These are phyloP conservation scores for Garra rufa DNA, from an alignment of 2,113 vertebrate genomes.

Conservation along the genomic window DNA sequence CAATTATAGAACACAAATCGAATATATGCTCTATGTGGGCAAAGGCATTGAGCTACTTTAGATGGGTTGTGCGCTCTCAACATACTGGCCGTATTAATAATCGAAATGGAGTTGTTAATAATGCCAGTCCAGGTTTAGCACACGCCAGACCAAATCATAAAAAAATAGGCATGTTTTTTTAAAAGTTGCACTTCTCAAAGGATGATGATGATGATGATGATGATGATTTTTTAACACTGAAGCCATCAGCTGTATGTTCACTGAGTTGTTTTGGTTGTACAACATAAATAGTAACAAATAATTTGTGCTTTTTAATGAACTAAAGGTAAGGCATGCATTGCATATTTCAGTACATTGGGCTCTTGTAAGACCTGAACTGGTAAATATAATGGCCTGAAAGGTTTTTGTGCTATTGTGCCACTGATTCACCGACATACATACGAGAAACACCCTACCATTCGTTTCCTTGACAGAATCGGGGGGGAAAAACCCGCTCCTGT, in stretches of 20 bases:
- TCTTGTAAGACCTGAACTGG: slow-evolving; percentile 7
- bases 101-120: not conserved
- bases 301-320: not conserved
- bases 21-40: not conserved
- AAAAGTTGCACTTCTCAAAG: not conserved
- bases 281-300: slow-evolving; percentile 1
- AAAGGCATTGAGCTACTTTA: not conserved
- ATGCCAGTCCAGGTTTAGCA: not conserved
- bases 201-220: no score
- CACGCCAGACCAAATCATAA: not conserved
- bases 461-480: slow-evolving; percentile 38
- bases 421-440: slow-evolving; percentile 36
- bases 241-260: not conserved
- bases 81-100: not conserved
- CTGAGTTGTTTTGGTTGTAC: slow-evolving; percentile 6
- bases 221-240: not conserved
- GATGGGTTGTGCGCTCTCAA: not conserved
- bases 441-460: slow-evolving; percentile 27
- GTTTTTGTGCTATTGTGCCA: slow-evolving; percentile 47
- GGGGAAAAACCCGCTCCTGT: slow-evolving; percentile 38
- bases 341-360: slow-evolving; percentile 17
- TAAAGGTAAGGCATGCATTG: not conserved
- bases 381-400: slow-evolving; percentile 1
- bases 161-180: not conserved
- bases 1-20: not conserved